These are phyloP conservation scores for Phocoena phocoena DNA, from an alignment of 2,113 vertebrate species.

Conservation along the genomic window DNA sequence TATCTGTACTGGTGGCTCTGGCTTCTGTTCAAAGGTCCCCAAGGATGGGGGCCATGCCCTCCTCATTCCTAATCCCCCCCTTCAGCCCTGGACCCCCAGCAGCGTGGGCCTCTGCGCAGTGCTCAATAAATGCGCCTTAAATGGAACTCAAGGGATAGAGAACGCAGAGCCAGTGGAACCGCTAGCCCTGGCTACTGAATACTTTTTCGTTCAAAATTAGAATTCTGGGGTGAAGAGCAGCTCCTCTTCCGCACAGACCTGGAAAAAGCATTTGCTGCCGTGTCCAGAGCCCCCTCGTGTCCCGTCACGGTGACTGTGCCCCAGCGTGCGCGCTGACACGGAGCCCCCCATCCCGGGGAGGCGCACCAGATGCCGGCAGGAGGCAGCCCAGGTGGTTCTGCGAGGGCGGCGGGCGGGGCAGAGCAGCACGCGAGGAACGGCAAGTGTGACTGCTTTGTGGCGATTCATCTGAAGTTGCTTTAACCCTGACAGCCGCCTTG, in stretches of 20 bases:
- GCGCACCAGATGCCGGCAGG: conserved; percentile 87
- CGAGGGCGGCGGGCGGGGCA: conserved; percentile 69
- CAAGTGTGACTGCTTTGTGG: conserved; percentile 76
- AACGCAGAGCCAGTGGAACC: rapidly evolving
- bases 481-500: conserved; percentile 82
- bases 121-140: neutral
- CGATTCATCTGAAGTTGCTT: conserved; percentile 82
- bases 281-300: conserved; percentile 70
- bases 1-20: neutral
- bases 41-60: neutral
- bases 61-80: rapidly evolving
- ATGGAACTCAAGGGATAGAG: neutral
- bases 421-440: neutral
- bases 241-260: conserved; percentile 49
- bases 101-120: neutral
- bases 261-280: conserved; percentile 64
- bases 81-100: no score
- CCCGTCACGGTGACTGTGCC: conserved; percentile 81
- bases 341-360: conserved; percentile 75
- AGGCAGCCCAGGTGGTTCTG: conserved; percentile 77
- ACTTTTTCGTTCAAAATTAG: neutral
- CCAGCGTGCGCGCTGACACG: conserved; percentile 74
- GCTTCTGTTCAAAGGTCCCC: neutral
- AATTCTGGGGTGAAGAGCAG: neutral
- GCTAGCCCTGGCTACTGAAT: neutral